Base-by-base conservation (phyloP, 2,888 invertebrate species). In the Xestoiulus laeticollis region DNA sequence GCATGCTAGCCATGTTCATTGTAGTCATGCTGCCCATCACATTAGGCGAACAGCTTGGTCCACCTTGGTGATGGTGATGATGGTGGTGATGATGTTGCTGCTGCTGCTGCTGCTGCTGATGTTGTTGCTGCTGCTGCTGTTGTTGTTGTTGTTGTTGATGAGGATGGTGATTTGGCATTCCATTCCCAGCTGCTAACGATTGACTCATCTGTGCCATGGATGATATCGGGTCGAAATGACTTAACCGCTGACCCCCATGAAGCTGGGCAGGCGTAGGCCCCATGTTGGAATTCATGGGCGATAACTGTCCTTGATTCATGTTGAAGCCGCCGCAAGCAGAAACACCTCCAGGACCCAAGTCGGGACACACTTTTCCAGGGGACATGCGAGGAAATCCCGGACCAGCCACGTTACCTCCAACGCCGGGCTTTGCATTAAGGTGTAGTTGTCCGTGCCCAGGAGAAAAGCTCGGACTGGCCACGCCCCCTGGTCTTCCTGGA, bases 121-220 rank as follows among this genome's bases (percentile, higher is more conserved):
- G 88, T 48, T 87, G 87, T 32, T 88, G 88, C 32, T 88, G 88
- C 68, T 88, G 88, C 78, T 88, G 88, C 32, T 88, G 88, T 30
- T 88, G 88, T 38, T 87, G 82, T n/a, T 85, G 85, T 19, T 85
- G 84, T 33, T 84, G 85, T 22, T 85, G 85, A 85, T 32, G 87
- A 48, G 44, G 87, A 32, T 88, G 88, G 43, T 53, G 30, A 14
- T 48, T 30, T 33, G 88, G 88, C 59, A 88, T 85, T 10, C 86
- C 88, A 86, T 88, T 89, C 88, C 96, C 95, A 91, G 95, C 96
- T 19, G 97, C 96, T 89, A 98, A 93, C 91, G 97, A 97, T 91
- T 98, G 97, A 89, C 97, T 97, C 98, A 98, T 98, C 92, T 98
- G 97, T 88, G 97, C 97, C 91, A 98, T 94, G 12, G 97, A 98